These are phyloP conservation scores for Amphiprion ocellaris DNA, from an alignment of 2,113 vertebrate species.

Conservation along the genomic window DNA sequence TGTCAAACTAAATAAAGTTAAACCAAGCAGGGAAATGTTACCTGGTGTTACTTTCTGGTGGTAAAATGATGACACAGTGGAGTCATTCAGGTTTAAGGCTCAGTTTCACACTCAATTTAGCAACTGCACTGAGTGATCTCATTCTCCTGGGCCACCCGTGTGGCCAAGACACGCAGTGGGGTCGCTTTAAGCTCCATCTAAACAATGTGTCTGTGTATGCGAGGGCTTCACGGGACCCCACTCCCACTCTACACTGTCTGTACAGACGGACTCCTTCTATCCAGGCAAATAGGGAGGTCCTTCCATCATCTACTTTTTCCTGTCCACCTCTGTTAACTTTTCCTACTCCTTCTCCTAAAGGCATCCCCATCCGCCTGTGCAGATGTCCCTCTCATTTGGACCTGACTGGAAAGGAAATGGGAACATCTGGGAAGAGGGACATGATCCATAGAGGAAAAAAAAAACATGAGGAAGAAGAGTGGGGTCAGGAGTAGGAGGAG, in stretches of 20 bases:
- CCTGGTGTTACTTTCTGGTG: slow-evolving; percentile 19
- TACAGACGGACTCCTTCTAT: slow-evolving; percentile 12
- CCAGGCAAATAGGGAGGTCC: slow-evolving; percentile 56
- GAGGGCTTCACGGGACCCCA: slow-evolving; percentile 18
- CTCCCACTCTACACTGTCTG: background rate
- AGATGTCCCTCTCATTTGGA: slow-evolving; percentile 78
- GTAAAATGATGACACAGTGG: slow-evolving; percentile 37
- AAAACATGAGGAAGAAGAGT: slow-evolving; percentile 47
- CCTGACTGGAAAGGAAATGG: slow-evolving; percentile 74
- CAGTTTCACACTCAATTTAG: slow-evolving; percentile 54
- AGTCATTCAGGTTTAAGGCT: slow-evolving; percentile 44
- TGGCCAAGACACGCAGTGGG: slow-evolving; percentile 30
- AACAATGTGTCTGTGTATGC: slow-evolving; percentile 22
- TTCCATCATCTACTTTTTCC: slow-evolving; percentile 63
- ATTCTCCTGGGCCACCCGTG: slow-evolving; percentile 48
- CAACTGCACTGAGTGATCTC: slow-evolving; percentile 39
- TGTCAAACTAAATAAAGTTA: slow-evolving; percentile 18
- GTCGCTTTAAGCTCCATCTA: slow-evolving; percentile 34
- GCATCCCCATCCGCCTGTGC: slow-evolving; percentile 65
- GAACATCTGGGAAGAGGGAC: slow-evolving; percentile 78
- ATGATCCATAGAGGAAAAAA: slow-evolving; percentile 50
- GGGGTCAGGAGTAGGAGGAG: slow-evolving; percentile 53
- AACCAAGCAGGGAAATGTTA: slow-evolving; percentile 2
- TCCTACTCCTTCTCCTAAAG: slow-evolving; percentile 66
- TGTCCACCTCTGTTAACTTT: slow-evolving; percentile 72